Base-by-base conservation (phyloP, 2,888 invertebrate species). In the Hydrotaea cyrtoneurina region DNA sequence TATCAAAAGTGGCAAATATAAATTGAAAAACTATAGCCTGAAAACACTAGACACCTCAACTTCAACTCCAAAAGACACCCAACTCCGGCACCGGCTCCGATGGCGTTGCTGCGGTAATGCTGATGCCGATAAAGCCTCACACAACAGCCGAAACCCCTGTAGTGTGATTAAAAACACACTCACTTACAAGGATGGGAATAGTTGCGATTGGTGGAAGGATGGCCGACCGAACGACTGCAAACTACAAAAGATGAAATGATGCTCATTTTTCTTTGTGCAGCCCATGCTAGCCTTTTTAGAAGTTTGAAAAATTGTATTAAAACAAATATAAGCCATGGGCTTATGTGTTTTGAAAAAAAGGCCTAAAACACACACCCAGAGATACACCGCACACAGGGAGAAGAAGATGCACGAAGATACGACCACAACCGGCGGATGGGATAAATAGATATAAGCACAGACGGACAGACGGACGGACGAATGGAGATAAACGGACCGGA, bases 1-100 rank as follows among this genome's bases (percentile, higher is more conserved):
- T 86, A 86, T 83, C 83, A 83, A 83, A 82, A 77, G 83, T 86
- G 83, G 86, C 82, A 84, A 86, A 86, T 86, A 86, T 82, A 86
- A 86, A 86, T 86, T 82, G 86, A 86, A 86, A 83, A 82, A 83
- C 83, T 79, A 77, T 79, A 82, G 85, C 85, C 85, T 82, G 79
- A 85, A 85, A 80, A 82, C 85, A 77, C 64, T 46, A 79, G 79
- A 80, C 82, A 79, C 79, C 79, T 84, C 80, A 64, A 73, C 78
- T 71, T 57, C 62, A 62, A 31, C 31, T 31, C 62, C 62, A 2
- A 62, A n/a, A 69, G 69, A 46, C 39, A 69, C 23, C 31, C 43
- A 69, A 69, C 69, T 23, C 43, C 69, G 46, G 21, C 69, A 8
- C 15, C 19, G 69, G 21, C 69, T 19, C 15, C 19, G n/a, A 19